Percentiles rank a stretch among this genome's conserved stretches.
phyloP scores from a whole-genome alignment of 1,140 invertebrate species.

The Condylostylus longicornis region DNA sequence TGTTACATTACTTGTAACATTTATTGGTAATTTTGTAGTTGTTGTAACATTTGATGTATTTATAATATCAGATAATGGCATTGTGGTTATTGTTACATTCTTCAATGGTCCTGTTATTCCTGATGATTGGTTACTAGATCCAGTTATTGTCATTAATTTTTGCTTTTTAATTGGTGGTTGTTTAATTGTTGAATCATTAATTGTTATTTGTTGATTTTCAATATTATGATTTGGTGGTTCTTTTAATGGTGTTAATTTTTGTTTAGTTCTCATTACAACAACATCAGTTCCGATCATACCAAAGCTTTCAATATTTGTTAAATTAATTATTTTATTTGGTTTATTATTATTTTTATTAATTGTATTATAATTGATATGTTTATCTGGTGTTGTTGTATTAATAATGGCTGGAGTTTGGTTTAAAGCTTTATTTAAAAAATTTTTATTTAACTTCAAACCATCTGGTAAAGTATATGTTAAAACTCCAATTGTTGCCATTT shows the following conservation, averaged over 20 bases:
- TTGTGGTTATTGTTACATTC: not conserved
- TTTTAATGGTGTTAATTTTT: slow-evolving; percentile 3
- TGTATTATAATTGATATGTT: no score
- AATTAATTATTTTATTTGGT: no score
- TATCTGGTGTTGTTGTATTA: slow-evolving; percentile 19
- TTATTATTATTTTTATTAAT: no score
- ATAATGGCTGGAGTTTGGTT: not conserved
- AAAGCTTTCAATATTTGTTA: slow-evolving; percentile 27
- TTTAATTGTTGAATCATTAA: no score
- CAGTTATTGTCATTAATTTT: no score
- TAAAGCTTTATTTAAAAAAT: slow-evolving; percentile 25
- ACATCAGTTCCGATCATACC: slow-evolving; percentile 20
- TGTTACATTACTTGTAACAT: no score
- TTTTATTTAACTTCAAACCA: slow-evolving; percentile 9
- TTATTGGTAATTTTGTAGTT: no score
- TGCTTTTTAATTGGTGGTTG: no score
- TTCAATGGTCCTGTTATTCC: not conserved
- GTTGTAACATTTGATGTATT: no score
- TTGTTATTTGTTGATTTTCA: no score
- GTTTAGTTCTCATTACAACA: slow-evolving; percentile 14
- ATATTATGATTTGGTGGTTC: slow-evolving; percentile 1
- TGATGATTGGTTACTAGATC: no score
- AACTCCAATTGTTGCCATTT: slow-evolving; percentile 4
- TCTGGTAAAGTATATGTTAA: slow-evolving; percentile 2
- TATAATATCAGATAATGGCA: no score